A percentile compares a stretch with the other conserved stretches of the same genome.
Conservation (phyloP, 2,888 invertebrate species). For the Drosophila neonasuta region DNA sequence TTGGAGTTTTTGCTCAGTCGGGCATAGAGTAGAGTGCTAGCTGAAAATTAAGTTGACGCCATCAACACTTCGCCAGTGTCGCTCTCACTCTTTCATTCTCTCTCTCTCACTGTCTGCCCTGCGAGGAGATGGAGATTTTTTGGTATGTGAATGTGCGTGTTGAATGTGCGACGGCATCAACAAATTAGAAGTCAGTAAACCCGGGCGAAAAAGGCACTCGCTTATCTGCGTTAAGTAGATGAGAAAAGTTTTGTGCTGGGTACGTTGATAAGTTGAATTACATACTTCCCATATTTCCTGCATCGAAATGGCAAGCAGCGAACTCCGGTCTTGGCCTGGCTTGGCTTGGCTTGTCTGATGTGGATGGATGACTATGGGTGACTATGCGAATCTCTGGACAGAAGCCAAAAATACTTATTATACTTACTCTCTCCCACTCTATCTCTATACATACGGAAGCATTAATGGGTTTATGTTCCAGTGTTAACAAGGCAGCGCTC, state of each 20-base stretch:
- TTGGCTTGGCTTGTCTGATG: background rate
- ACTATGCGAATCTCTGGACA: conserved; percentile 52
- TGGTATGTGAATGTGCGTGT: conserved; percentile 19
- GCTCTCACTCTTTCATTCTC: conserved; percentile 31
- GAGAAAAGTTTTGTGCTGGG: conserved; percentile 74
- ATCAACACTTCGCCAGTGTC: conserved; percentile 72
- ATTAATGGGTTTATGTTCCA: conserved; percentile 38
- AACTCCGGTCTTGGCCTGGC: no score
- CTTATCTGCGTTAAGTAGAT: conserved; percentile 78
- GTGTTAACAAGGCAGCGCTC: conserved; percentile 22
- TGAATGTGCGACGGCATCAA: conserved; percentile 49
- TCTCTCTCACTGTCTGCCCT: background rate
- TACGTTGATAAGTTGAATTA: conserved; percentile 75
- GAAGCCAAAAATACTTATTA: conserved; percentile 11
- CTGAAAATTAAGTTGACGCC: conserved; percentile 76
- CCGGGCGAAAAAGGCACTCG: conserved; percentile 56
- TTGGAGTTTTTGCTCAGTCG: conserved; percentile 51
- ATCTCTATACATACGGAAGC: conserved; percentile 11
- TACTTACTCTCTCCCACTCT: no score
- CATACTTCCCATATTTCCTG: conserved; percentile 63
- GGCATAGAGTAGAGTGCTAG: conserved; percentile 63
- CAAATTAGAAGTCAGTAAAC: conserved; percentile 77
- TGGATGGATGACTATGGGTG: conserved; percentile 8
- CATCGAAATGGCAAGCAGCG: conserved; percentile 30
- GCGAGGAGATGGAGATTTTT: background rate